A percentile compares a stretch with the other conserved stretches of the same genome.
phyloP scores from a whole-genome alignment of 2,113 vertebrate genomes.

The Cyprinodon tularosa region DNA sequence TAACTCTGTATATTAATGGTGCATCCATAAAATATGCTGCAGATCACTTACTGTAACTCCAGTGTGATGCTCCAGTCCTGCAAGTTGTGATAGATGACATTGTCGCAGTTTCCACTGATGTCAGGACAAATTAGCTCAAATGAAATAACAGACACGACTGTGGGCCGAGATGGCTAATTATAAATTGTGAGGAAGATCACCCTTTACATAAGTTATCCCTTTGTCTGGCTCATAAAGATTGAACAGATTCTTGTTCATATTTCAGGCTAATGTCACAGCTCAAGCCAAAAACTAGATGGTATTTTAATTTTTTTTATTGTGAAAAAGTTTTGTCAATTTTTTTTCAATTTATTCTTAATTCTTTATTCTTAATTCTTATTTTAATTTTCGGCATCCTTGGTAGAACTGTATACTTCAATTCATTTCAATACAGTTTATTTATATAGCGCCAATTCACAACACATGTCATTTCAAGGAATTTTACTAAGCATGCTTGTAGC shows the following conservation, averaged over 20 bases:
- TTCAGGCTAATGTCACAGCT: neutral
- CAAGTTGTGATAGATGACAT: constrained; percentile 27
- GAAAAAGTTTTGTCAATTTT: no score
- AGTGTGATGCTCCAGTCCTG: neutral
- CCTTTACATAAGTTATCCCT: neutral
- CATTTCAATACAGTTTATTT: no score
- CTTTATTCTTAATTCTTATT: no score
- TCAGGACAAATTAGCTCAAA: constrained; percentile 23
- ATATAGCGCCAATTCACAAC: no score
- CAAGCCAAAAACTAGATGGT: neutral
- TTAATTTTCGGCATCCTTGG: no score
- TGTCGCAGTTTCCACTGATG: constrained; percentile 22
- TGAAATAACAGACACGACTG: constrained; percentile 8
- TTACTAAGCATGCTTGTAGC: no score
- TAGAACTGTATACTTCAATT: no score
- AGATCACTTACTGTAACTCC: neutral
- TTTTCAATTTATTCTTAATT: no score
- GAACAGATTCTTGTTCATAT: neutral
- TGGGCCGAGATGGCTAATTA: neutral
- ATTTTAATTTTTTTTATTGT: neutral
- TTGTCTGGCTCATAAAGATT: neutral
- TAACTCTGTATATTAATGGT: neutral
- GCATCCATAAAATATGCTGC: neutral
- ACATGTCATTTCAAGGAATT: no score
- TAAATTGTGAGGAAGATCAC: neutral